Evolutionary conservation across 2,113 vertebrate species (phyloP).

Genomic region (Andinoacara biseriatus): DNA sequence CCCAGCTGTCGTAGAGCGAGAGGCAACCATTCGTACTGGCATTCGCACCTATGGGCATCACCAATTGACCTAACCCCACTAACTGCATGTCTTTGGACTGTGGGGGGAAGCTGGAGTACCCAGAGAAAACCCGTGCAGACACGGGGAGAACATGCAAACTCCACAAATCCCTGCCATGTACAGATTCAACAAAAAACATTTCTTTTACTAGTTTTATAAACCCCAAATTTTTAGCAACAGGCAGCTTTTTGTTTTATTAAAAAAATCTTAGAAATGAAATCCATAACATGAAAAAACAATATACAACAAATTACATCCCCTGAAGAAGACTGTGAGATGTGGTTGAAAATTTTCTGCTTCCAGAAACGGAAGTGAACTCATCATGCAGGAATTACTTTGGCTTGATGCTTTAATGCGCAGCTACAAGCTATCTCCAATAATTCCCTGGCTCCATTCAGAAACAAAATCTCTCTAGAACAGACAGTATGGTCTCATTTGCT

Average conservation of each 20-base stretch:
- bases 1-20: not conserved
- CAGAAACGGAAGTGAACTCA: not conserved
- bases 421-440: not conserved
- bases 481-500: not conserved
- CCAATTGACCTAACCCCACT: no score
- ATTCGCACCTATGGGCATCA: no score
- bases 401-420: not conserved
- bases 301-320: not conserved
- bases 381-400: not conserved
- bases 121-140: no score
- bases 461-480: constrained; percentile 1
- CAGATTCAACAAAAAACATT: not conserved
- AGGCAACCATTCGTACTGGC: no score
- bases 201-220: not conserved
- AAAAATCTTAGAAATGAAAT: not conserved
- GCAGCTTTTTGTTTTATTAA: not conserved
- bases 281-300: not conserved
- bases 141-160: no score
- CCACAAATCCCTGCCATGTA: not conserved
- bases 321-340: not conserved
- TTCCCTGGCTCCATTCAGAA: not conserved
- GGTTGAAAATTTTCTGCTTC: not conserved
- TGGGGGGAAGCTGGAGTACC: no score
- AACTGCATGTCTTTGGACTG: no score
- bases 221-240: not conserved